Evolutionary conservation across 2,888 invertebrate species (phyloP).

Genomic region (Amphimallon solstitiale): DNA sequence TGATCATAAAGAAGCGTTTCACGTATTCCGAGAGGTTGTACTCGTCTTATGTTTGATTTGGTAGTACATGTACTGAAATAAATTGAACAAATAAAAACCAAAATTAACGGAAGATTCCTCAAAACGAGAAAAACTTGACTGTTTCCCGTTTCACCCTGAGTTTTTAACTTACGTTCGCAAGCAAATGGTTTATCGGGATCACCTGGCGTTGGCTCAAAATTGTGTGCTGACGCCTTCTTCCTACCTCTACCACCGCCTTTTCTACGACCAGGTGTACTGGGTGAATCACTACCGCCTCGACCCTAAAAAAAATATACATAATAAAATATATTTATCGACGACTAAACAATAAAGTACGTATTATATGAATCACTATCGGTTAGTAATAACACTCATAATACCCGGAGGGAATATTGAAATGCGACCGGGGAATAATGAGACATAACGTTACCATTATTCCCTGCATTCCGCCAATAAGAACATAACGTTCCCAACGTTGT

Average conservation of each 20-base stretch:
- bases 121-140: conserved; percentile 2
- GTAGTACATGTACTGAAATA: conserved; percentile 1
- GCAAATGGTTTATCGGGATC: conserved; percentile 90
- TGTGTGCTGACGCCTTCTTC: conserved; percentile 64
- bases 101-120: neutral
- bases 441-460: too few relatives aligned
- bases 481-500: too few relatives aligned
- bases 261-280: conserved; percentile 61
- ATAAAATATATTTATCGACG: neutral
- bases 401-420: too few relatives aligned
- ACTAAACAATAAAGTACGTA: too few relatives aligned
- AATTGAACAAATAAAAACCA: neutral
- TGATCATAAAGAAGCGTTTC: conserved; percentile 21
- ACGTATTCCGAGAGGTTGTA: conserved; percentile 11
- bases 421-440: too few relatives aligned
- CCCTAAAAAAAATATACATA: conserved; percentile 50
- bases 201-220: conserved; percentile 66
- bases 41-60: conserved; percentile 1
- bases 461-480: too few relatives aligned
- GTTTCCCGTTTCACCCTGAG: neutral
- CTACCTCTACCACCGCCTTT: conserved; percentile 66
- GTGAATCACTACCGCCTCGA: conserved; percentile 60
- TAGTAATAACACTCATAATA: too few relatives aligned
- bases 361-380: too few relatives aligned
- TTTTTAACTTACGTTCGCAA: conserved; percentile 84